These are phyloP conservation scores for Siniperca obscura DNA, from an alignment of 2,797 vertebrate species.

Conservation along the genomic window DNA sequence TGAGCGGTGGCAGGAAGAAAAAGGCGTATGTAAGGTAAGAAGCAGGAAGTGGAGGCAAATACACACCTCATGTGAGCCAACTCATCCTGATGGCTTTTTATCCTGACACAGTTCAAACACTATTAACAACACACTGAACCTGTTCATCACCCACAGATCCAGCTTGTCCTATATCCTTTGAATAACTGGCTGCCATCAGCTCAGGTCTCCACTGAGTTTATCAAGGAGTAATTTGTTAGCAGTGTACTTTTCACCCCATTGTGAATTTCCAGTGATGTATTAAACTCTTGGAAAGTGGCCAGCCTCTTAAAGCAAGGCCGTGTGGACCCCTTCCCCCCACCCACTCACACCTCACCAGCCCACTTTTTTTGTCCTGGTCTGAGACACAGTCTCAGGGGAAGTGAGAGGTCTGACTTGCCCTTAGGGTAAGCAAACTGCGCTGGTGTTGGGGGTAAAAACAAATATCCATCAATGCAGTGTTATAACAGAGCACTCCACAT, in stretches of 20 bases:
- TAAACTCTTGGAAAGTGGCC: conserved; percentile 69
- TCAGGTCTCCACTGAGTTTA: conserved; percentile 46
- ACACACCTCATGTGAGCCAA: conserved; percentile 28
- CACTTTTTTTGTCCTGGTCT: conserved; percentile 38
- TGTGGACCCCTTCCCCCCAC: conserved; percentile 16
- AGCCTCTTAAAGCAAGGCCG: conserved; percentile 44
- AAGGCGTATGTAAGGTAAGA: conserved; percentile 45
- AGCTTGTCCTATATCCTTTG: conserved; percentile 17
- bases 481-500: conserved; percentile 42
- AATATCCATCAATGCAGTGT: conserved; percentile 48
- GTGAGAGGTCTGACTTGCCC: conserved; percentile 50
- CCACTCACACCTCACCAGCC: conserved; percentile 25
- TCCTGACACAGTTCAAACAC: conserved; percentile 35
- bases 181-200: conserved; percentile 33
- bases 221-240: conserved; percentile 66
- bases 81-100: conserved; percentile 13
- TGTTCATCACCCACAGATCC: conserved; percentile 5
- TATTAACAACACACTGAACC: neutral
- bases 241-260: conserved; percentile 72
- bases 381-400: conserved; percentile 48
- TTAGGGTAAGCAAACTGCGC: conserved; percentile 57
- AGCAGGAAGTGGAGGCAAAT: conserved; percentile 51
- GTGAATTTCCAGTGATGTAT: conserved; percentile 71
- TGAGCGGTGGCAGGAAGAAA: conserved; percentile 39
- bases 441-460: conserved; percentile 19